Base-by-base conservation (phyloP, 2,888 invertebrate species). In the Ochropleura leucogaster region DNA sequence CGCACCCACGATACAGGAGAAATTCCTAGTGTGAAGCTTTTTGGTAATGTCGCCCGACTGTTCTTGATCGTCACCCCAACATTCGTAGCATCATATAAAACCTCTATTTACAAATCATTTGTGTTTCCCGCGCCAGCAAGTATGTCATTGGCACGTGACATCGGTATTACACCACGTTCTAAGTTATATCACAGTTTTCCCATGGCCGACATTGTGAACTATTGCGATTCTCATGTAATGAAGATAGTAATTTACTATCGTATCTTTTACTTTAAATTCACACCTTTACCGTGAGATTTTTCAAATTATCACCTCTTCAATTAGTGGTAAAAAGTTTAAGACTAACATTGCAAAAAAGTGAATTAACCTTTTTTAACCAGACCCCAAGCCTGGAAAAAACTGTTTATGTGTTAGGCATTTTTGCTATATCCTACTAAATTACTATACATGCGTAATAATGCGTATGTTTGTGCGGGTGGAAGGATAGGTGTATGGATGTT, bases 121-220 rank as follows among this genome's bases (percentile, higher is more conserved):
- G 55, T 60, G 49, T 79, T 73, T 79, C 67, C 72, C 64, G n/a
- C 53, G 68, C 64, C 62, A 42, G 3, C 68, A 75, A 63, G 57
- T 85, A n/a, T 83, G 80, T 42, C 79, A 63, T 66, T 44, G 57
- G 51, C 66, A 73, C 53, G 74, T 62, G 80, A 53, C 73, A 75
- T 74, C 64, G 20, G 53, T 74, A 59, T 85, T 74, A 78, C 81
- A 76, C 67, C 74, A 74, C 74, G 20, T 46, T 5, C 16, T 59
- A 40, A 42, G 72, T 84, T 86, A 84, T 75, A 74, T 77, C 69
- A 84, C 62, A 20, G 1, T 72, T 55, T 84, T 79, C 76, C 70
- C 75, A 80, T 68, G 57, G 47, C 18, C 20, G 68, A 57, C 9
- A 72, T 84, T 84, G 70, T 84, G 59, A 76, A 55, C 46, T 67